phyloP scores from a whole-genome alignment of 2,113 vertebrate genomes.

The Syngnathoides biaculeatus region DNA sequence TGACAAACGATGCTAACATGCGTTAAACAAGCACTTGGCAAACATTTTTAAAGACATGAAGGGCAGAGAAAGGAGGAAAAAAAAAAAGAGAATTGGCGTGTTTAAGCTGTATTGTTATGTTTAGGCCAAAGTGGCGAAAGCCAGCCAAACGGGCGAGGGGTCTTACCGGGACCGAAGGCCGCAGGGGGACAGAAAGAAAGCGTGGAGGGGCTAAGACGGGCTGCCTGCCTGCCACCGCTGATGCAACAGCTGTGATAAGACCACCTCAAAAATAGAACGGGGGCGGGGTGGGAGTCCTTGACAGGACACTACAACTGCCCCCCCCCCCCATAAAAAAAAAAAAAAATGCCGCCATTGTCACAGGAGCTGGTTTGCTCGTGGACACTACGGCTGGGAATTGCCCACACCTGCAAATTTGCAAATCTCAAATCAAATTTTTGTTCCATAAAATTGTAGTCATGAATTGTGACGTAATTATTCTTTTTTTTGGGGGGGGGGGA shows the following conservation, averaged over 20 bases:
- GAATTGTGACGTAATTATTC: too few relatives aligned
- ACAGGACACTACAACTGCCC: slow-evolving; percentile 11
- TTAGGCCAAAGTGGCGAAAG: slow-evolving; percentile 28
- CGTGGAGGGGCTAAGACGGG: slow-evolving; percentile 48
- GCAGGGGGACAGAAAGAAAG: slow-evolving; percentile 58
- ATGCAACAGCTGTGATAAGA: slow-evolving; percentile 75
- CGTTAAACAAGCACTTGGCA: neutral
- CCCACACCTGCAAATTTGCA: too few relatives aligned
- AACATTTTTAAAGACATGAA: neutral
- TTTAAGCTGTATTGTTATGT: neutral
- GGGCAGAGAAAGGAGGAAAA: neutral
- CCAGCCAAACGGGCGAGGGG: slow-evolving; percentile 9
- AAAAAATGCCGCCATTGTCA: too few relatives aligned
- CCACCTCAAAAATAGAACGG: slow-evolving; percentile 76
- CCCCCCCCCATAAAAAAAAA: slow-evolving; percentile 52
- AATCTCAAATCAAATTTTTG: too few relatives aligned
- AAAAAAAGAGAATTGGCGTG: neutral
- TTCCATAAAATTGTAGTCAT: too few relatives aligned
- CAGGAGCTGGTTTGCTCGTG: too few relatives aligned
- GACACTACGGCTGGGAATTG: too few relatives aligned
- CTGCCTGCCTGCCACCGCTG: slow-evolving; percentile 46
- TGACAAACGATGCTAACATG: neutral
- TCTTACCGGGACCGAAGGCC: slow-evolving; percentile 72
- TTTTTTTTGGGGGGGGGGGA: too few relatives aligned
- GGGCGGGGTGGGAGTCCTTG: slow-evolving; percentile 25